Conservation (phyloP, 2,888 invertebrate species). For the Petrophora chlorosata region DNA sequence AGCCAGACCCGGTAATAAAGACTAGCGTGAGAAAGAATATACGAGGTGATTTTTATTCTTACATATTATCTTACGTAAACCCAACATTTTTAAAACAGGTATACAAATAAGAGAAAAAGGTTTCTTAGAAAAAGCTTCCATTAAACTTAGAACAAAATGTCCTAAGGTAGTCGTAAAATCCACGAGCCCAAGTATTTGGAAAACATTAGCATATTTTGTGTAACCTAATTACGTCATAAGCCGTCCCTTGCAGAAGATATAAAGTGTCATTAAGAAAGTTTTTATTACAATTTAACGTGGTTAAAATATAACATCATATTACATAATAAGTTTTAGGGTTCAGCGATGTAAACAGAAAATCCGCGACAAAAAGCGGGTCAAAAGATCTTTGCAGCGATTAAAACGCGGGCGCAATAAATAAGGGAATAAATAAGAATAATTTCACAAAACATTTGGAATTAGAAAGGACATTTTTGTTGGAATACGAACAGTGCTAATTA, state of each 20-base stretch:
- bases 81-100: neutral
- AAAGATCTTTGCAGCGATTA: constrained; percentile 61
- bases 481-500: constrained; percentile 78
- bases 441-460: constrained; percentile 57
- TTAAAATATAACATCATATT: constrained; percentile 31
- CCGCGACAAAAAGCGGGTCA: constrained; percentile 39
- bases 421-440: constrained; percentile 71
- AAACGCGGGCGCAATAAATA: constrained; percentile 59
- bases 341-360: constrained; percentile 28
- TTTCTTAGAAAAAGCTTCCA: neutral
- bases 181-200: constrained; percentile 4
- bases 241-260: constrained; percentile 11
- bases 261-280: constrained; percentile 19
- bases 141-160: neutral
- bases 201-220: constrained; percentile 20
- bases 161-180: neutral
- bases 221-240: constrained; percentile 16
- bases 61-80: neutral
- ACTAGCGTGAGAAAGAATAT: no score
- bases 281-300: constrained; percentile 32
- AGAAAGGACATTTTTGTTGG: constrained; percentile 72
- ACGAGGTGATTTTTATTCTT: no score
- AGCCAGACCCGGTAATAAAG: no score
- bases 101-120: neutral
- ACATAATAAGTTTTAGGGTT: no score